Evolutionary conservation across 2,797 vertebrate genomes (phyloP).

Genomic region (Menidia menidia): DNA sequence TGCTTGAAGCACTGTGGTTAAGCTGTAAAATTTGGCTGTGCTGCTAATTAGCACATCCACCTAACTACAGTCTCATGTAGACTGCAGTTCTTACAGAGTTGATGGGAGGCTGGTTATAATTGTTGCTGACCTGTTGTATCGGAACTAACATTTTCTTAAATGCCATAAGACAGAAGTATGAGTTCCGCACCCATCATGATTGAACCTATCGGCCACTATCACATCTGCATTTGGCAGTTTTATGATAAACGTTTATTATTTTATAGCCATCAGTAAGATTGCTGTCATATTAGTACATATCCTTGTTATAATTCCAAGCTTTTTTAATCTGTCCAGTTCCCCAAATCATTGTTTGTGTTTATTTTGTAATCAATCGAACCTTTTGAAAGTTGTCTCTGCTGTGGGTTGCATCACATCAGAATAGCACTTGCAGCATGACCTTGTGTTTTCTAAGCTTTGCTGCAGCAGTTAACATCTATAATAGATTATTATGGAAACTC

Average conservation of each 20-base stretch:
- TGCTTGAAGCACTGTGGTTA: constrained; percentile 37
- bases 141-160: constrained; percentile 20
- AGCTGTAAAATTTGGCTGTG: constrained; percentile 46
- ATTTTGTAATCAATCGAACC: constrained; percentile 32
- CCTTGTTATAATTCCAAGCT: constrained; percentile 5
- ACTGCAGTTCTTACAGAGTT: constrained; percentile 24
- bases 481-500: constrained; percentile 31
- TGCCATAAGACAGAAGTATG: constrained; percentile 35
- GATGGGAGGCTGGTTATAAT: constrained; percentile 24
- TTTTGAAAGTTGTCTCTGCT: constrained; percentile 44
- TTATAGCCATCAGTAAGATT: neutral
- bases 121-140: constrained; percentile 22
- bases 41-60: constrained; percentile 68
- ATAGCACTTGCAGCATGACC: constrained; percentile 40
- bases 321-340: constrained; percentile 6
- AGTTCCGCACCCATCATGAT: constrained; percentile 42
- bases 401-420: constrained; percentile 35
- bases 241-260: neutral
- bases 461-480: constrained; percentile 42
- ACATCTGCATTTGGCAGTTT: neutral
- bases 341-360: constrained; percentile 21
- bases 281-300: neutral
- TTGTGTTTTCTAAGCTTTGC: constrained; percentile 35
- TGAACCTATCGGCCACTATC: neutral
- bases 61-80: constrained; percentile 61